Conservation (phyloP, 2,113 vertebrate species). For the Lanius ludovicianus region DNA sequence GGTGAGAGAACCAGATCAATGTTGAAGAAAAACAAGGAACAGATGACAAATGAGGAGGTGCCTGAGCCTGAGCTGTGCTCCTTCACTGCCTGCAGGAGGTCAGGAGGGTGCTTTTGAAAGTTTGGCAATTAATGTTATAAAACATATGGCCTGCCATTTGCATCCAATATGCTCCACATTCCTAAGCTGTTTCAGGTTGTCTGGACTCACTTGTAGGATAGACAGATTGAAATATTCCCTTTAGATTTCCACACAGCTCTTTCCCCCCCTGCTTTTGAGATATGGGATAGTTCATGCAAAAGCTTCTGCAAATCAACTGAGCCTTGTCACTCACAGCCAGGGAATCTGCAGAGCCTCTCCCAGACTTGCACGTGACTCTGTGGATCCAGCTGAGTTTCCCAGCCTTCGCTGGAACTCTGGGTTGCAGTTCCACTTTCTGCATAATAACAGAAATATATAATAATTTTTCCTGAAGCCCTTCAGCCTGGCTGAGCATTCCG, state of each 20-base stretch:
- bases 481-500: background rate
- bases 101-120: background rate
- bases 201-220: background rate
- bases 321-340: background rate
- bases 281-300: background rate
- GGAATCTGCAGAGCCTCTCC: background rate
- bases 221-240: background rate
- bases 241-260: background rate
- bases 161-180: constrained; percentile 12
- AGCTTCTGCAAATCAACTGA: background rate
- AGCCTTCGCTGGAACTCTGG: background rate
- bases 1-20: background rate
- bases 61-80: constrained; percentile 2
- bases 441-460: background rate
- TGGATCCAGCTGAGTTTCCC: background rate
- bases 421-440: background rate
- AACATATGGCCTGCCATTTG: constrained; percentile 39
- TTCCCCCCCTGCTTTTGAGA: rapidly evolving
- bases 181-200: constrained; percentile 21
- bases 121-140: constrained; percentile 15
- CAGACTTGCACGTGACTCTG: background rate
- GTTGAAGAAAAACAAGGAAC: constrained; percentile 8
- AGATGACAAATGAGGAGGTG: constrained; percentile 9
- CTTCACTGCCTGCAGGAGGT: background rate
- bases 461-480: background rate